Evolutionary conservation across 2,888 invertebrate species (phyloP).

Genomic region (Argynnis bischoffii): DNA sequence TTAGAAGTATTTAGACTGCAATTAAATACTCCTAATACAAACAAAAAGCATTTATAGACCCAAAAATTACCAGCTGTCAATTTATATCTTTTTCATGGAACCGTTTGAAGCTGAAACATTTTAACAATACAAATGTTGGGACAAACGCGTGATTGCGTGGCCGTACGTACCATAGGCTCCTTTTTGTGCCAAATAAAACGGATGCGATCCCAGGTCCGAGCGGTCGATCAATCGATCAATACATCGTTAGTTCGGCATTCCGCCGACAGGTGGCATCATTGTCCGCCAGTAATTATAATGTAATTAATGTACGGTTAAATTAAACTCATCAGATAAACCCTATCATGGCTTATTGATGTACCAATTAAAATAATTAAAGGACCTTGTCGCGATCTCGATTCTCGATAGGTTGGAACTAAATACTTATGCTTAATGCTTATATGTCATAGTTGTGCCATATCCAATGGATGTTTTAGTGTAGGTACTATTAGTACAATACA

Average conservation of each 20-base stretch:
- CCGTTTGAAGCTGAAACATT: slow-evolving; percentile 26
- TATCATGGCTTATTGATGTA: slow-evolving; percentile 63
- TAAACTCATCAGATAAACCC: slow-evolving; percentile 70
- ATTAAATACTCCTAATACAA: not conserved
- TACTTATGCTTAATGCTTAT: slow-evolving; percentile 13
- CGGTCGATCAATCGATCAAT: slow-evolving; percentile 47
- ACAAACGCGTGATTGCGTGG: slow-evolving; percentile 29
- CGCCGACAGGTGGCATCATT: slow-evolving; percentile 71
- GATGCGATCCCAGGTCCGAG: slow-evolving; percentile 29
- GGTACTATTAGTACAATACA: not conserved
- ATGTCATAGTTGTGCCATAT: slow-evolving; percentile 1
- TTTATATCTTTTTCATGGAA: slow-evolving; percentile 25
- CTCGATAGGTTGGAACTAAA: slow-evolving; percentile 45
- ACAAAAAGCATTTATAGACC: not conserved
- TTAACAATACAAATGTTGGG: slow-evolving; percentile 27
- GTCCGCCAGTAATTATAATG: slow-evolving; percentile 72
- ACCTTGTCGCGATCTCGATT: slow-evolving; percentile 34
- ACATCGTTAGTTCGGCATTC: slow-evolving; percentile 65
- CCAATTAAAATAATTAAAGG: slow-evolving; percentile 71
- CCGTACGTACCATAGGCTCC: slow-evolving; percentile 22
- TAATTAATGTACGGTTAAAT: slow-evolving; percentile 76
- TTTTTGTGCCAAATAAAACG: slow-evolving; percentile 38
- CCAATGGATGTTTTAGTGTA: slow-evolving; percentile 8
- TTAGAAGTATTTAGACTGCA: not conserved
- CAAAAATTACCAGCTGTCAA: slow-evolving; percentile 24